Conservation (phyloP, 1,140 invertebrate species). For the Anagrus nilaparvatae region DNA sequence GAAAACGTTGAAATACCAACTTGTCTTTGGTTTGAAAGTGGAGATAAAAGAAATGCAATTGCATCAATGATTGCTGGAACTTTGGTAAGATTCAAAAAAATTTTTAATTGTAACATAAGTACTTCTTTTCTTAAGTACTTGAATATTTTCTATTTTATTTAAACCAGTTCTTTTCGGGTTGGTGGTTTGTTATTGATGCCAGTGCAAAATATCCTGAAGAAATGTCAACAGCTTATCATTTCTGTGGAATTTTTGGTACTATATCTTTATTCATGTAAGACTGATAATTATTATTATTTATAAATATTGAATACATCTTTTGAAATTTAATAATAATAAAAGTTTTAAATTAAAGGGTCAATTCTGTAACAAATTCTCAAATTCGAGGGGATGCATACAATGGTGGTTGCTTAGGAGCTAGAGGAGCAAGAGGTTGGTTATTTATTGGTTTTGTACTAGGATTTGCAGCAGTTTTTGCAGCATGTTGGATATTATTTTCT, state of each 20-base stretch:
- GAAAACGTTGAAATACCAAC: constrained; percentile 44
- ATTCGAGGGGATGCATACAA: constrained; percentile 79
- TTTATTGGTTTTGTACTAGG: constrained; percentile 94
- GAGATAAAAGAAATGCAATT: constrained; percentile 70
- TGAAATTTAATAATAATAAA: background rate
- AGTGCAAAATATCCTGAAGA: constrained; percentile 67
- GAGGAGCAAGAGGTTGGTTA: constrained; percentile 88
- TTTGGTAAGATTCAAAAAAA: constrained; percentile 51
- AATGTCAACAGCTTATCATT: constrained; percentile 70
- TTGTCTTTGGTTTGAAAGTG: constrained; percentile 54
- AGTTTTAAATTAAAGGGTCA: constrained; percentile 56
- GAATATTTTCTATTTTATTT: constrained; percentile 2
- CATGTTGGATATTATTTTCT: constrained; percentile 91
- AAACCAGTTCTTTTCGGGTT: constrained; percentile 85
- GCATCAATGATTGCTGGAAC: constrained; percentile 73
- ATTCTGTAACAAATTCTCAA: constrained; percentile 92
- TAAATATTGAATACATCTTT: background rate
- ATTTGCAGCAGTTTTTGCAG: constrained; percentile 89
- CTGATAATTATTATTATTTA: constrained; percentile 1
- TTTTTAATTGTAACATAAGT: constrained; percentile 10
- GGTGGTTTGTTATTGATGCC: constrained; percentile 97
- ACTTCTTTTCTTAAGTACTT: constrained; percentile 2
- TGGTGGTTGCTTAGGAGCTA: constrained; percentile 77
- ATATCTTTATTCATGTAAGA: constrained; percentile 87
- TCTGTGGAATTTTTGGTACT: constrained; percentile 91